Evolutionary conservation across 35 echinoderm and acorn worm species (phyloP).

Genomic region (Apostichopus japonicus): DNA sequence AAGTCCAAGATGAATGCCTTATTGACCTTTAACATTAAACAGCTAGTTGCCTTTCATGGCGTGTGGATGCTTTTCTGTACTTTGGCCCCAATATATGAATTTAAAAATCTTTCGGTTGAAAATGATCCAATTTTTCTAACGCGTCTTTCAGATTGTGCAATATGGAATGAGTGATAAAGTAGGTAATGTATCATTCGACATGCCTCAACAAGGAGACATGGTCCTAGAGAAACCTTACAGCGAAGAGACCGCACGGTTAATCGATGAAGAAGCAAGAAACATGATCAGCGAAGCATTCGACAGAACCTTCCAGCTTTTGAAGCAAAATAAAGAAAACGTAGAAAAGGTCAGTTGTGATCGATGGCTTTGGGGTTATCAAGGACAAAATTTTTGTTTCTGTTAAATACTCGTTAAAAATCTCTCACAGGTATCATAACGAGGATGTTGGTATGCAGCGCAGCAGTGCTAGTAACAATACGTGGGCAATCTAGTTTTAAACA

Average conservation of each 20-base stretch:
- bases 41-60: too few relatives aligned
- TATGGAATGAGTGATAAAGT: conserved; percentile 98
- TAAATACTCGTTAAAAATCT: too few relatives aligned
- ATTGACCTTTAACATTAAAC: too few relatives aligned
- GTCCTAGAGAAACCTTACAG: conserved; percentile 98
- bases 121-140: background rate
- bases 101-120: too few relatives aligned
- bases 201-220: conserved; percentile 95
- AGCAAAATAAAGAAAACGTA: conserved; percentile 77
- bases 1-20: too few relatives aligned
- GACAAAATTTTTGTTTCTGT: too few relatives aligned
- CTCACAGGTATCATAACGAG: too few relatives aligned
- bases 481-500: too few relatives aligned
- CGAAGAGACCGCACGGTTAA: conserved; percentile 87
- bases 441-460: too few relatives aligned
- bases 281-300: conserved; percentile 80
- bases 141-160: conserved; percentile 80
- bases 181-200: conserved; percentile 96
- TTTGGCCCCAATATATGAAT: too few relatives aligned
- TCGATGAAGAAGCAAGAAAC: conserved; percentile 85
- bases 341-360: conserved; percentile 73
- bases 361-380: background rate
- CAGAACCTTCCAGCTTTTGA: conserved; percentile 74
- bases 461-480: too few relatives aligned
- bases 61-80: too few relatives aligned